Base-by-base conservation (phyloP, 2,113 vertebrate species). In the Amphilophus citrinellus region DNA sequence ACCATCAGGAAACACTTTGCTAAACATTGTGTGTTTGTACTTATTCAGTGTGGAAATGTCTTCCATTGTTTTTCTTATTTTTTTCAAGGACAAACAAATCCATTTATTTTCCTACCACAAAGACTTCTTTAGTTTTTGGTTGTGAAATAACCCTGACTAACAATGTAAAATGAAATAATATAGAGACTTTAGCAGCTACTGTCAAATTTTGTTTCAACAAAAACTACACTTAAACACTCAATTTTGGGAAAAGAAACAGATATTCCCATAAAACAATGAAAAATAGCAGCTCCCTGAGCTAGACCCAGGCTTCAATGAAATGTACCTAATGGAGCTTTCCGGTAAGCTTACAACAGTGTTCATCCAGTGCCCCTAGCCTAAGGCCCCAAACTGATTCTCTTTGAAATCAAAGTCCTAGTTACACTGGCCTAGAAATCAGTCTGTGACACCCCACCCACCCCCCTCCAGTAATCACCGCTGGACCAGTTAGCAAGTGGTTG, bases 1-100 rank as follows among this genome's bases (percentile, higher is more conserved):
- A 50, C 71, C 84, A 84, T 75, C 71, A 80, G 89, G 86, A 91
- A 88, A 78, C 88, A 84, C 77, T 91, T 87, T 87, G 57, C 83
- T 76, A 35, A 83, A 77, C 83, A 73, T 80, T 58, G 60, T 76
- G 61, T 85, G 73, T 65, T 60, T 61, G 86, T 85, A 84, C 61
- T 85, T 88, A 87, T 91, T 87, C 82, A 83, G 27, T 1, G 0
- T 50, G 59, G 20, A 87, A 87, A 90, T 63, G 50, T 63, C 78
- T 89, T 79, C 85, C 77, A 73, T 86, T 87, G 87, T 87, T 84
- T 71, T 84, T 61, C 61, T 17, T 10, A 27, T 47, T 68, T 68
- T 68, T 47, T 81, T 77, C 53, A 88, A 89, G 82, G 79, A 86
- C 77, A 91, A 84, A 87, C 63, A 80, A 81, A 81, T 42, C 30